Evolutionary conservation across 2,113 vertebrate genomes (phyloP).

Genomic region (Nothobranchius kuhntae): DNA sequence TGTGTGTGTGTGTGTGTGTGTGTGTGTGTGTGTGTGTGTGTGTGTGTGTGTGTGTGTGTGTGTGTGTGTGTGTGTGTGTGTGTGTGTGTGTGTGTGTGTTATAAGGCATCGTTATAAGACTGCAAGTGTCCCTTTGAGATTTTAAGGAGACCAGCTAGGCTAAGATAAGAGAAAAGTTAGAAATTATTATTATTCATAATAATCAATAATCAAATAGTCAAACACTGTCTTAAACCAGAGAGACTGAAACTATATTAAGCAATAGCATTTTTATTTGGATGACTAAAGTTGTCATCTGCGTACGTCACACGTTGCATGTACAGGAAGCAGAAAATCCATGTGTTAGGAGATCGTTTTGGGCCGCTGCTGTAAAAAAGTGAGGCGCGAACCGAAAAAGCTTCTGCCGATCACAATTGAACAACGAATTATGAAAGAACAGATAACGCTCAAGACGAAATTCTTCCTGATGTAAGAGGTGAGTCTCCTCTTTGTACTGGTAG

Average conservation of each 20-base stretch:
- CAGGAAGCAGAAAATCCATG: no score
- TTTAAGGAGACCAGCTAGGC: not conserved
- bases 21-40: conserved; percentile 28
- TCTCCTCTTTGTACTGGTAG: no score
- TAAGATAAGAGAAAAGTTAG: not conserved
- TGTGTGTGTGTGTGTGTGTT: conserved; percentile 23
- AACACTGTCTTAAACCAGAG: not conserved
- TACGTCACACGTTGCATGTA: no score
- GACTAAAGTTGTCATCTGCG: not conserved
- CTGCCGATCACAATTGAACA: no score
- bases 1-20: conserved; percentile 27
- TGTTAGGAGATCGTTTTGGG: no score
- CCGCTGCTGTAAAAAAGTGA: no score
- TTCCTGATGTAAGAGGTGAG: no score
- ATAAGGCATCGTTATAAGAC: conserved; percentile 8
- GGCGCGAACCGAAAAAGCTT: no score
- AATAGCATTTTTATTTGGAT: not conserved
- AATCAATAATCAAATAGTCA: not conserved
- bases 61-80: conserved; percentile 28
- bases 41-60: conserved; percentile 29
- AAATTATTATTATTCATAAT: not conserved
- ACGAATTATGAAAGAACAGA: no score
- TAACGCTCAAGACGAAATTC: no score
- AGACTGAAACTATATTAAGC: no score
- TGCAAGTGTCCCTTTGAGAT: not conserved